These are phyloP conservation scores for Chrysochloris asiatica DNA, from an alignment of 2,113 vertebrate genomes.

Conservation along the genomic window DNA sequence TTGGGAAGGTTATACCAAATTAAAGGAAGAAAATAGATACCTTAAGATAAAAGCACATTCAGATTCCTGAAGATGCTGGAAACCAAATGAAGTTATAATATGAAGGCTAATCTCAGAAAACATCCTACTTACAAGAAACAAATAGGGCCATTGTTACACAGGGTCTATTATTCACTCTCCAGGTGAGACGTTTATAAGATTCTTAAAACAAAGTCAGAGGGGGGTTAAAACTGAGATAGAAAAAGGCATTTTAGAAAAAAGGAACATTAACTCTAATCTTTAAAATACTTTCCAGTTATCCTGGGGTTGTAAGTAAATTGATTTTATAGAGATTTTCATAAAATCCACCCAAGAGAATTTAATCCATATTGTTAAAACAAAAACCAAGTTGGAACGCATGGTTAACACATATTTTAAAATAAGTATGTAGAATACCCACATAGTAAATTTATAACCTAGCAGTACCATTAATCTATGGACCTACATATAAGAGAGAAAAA, in stretches of 20 bases:
- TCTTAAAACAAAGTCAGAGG: slow-evolving; percentile 8
- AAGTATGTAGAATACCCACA: slow-evolving; percentile 14
- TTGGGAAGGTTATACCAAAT: slow-evolving; percentile 14
- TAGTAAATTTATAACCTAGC: slow-evolving; percentile 57
- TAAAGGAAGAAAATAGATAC: background rate
- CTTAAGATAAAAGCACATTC: background rate
- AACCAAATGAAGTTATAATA: background rate
- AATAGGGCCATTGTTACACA: background rate
- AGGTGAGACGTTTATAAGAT: background rate
- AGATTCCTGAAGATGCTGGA: slow-evolving; percentile 31
- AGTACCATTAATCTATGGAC: slow-evolving; percentile 32
- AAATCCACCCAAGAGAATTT: slow-evolving; percentile 54
- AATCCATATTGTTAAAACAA: slow-evolving; percentile 69
- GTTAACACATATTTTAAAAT: slow-evolving; percentile 56
- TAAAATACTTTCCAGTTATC: slow-evolving; percentile 61
- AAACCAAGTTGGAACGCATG: slow-evolving; percentile 58
- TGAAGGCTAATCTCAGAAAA: slow-evolving; percentile 41
- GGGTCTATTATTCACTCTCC: slow-evolving; percentile 16
- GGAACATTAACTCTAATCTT: slow-evolving; percentile 56
- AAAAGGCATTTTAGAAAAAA: slow-evolving; percentile 28
- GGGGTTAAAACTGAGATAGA: slow-evolving; percentile 36
- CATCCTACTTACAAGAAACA: background rate
- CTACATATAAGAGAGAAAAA: slow-evolving; percentile 53
- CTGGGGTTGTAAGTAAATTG: slow-evolving; percentile 41
- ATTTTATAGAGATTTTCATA: slow-evolving; percentile 58